Base-by-base conservation (phyloP, 2,888 invertebrate species). In the Agriotes lineatus region DNA sequence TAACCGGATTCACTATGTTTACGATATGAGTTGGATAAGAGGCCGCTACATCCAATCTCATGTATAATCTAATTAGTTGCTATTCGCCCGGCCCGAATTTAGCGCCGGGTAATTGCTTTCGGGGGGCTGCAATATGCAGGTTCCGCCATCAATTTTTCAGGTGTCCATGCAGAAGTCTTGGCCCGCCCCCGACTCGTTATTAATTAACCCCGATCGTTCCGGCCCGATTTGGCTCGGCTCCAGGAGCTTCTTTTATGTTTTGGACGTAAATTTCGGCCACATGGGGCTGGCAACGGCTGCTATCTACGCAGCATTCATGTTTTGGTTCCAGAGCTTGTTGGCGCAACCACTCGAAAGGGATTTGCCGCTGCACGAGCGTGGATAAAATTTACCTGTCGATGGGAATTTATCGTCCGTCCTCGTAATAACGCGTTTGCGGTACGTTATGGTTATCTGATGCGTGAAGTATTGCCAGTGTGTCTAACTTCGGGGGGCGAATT, bases 1-100 rank as follows among this genome's bases (percentile, higher is more conserved):
- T 48, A 48, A 42, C 5, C 7, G n/a, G 16, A 9, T 54, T 39
- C 52, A 44, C 54, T 54, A 54, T 44, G 16, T 54, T 54, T 54
- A 54, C 56, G 19, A 37, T 56, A 12, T 39, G 37, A 56, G 39
- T 56, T 56, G 14, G 39, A 52, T 52, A 52, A 33, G 12, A 33
- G 33, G 16, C 16, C 14, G 12, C 16, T 30, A 52, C 33, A 52
- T 16, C 33, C 52, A 52, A 52, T 52, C 52, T 52, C 33, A 52
- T 18, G 52, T 52, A 18, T 52, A 33, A 52, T 52, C 19, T 30
- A 33, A 52, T 52, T 52, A 52, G 52, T 52, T 30, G n/a, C 2
- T 18, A 33, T 10, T 50, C 33, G 14, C 10, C 33, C 9, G 1
- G 33, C n/a, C 52, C 18, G 16, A 48, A 48, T 48, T 20, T 22